Conservation (phyloP, 2,113 vertebrate genomes). For the Romanogobio albipinnatus region DNA sequence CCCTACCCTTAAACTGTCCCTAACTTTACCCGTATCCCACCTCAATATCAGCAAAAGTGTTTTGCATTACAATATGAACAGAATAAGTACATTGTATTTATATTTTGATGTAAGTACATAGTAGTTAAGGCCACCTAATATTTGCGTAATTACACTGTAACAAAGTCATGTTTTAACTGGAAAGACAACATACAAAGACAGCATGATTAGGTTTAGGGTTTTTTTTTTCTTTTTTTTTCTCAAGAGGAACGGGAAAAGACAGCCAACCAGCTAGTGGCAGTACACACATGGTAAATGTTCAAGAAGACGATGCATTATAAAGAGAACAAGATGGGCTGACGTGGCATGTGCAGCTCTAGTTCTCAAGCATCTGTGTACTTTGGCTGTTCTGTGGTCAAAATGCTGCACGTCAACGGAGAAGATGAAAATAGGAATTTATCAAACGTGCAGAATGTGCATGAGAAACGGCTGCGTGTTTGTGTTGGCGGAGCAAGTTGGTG, state of each 20-base stretch:
- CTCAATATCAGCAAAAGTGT: too few relatives aligned
- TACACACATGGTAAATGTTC: not conserved
- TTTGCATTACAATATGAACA: too few relatives aligned
- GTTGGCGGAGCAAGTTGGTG: constrained; percentile 1
- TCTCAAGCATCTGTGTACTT: constrained; percentile 31
- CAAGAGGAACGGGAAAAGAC: too few relatives aligned
- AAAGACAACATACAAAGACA: not conserved
- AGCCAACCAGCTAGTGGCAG: not conserved
- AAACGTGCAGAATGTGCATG: constrained; percentile 8
- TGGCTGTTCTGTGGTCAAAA: constrained; percentile 26
- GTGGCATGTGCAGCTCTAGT: not conserved
- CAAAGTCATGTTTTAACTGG: not conserved
- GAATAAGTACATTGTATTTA: too few relatives aligned
- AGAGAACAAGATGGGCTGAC: not conserved
- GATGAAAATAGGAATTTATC: constrained; percentile 31
- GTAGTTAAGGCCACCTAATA: too few relatives aligned
- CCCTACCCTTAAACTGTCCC: too few relatives aligned
- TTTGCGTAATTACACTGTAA: too few relatives aligned
- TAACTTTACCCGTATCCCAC: too few relatives aligned
- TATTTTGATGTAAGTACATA: too few relatives aligned
- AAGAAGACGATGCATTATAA: not conserved
- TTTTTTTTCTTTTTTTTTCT: too few relatives aligned
- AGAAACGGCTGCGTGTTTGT: constrained; percentile 30
- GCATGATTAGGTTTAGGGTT: not conserved
- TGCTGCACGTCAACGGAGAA: not conserved